Conservation (phyloP, 2,888 invertebrate genomes). For the Ephialtes manifestator region DNA sequence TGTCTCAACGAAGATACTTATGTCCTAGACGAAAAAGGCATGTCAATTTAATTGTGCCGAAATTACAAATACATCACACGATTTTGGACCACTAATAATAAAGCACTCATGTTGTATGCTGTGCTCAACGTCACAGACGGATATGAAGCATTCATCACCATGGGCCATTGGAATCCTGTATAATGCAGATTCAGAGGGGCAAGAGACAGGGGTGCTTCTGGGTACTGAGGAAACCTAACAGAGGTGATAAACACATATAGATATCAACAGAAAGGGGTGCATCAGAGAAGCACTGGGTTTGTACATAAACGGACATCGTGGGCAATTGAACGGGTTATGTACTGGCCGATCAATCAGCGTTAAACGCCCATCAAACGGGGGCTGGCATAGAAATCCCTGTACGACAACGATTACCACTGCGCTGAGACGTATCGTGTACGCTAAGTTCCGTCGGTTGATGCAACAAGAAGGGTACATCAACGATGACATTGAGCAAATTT, state of each 20-base stretch:
- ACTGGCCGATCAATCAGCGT: constrained; percentile 75
- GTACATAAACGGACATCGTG: constrained; percentile 63
- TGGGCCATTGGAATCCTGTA: constrained; percentile 16
- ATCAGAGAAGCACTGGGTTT: neutral
- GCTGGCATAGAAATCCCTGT: constrained; percentile 62
- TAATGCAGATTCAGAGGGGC: constrained; percentile 1
- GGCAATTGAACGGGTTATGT: constrained; percentile 71
- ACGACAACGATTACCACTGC: constrained; percentile 54
- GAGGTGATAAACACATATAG: constrained; percentile 18
- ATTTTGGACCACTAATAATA: constrained; percentile 1
- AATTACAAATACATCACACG: neutral
- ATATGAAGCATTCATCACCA: constrained; percentile 30
- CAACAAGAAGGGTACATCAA: constrained; percentile 5
- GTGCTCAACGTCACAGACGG: constrained; percentile 24
- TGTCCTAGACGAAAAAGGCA: too few species aligned
- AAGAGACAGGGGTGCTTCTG: neutral
- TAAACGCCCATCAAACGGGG: constrained; percentile 74
- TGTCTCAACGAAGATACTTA: too few species aligned
- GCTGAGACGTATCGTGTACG: constrained; percentile 17
- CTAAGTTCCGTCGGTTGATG: constrained; percentile 21
- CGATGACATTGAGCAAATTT: neutral
- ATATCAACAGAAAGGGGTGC: constrained; percentile 15
- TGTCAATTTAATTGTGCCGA: too few species aligned
- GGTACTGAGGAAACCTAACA: constrained; percentile 14
- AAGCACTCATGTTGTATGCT: constrained; percentile 1